These are phyloP conservation scores for Eleginops maclovinus DNA, from an alignment of 2,113 vertebrate species.

Conservation along the genomic window DNA sequence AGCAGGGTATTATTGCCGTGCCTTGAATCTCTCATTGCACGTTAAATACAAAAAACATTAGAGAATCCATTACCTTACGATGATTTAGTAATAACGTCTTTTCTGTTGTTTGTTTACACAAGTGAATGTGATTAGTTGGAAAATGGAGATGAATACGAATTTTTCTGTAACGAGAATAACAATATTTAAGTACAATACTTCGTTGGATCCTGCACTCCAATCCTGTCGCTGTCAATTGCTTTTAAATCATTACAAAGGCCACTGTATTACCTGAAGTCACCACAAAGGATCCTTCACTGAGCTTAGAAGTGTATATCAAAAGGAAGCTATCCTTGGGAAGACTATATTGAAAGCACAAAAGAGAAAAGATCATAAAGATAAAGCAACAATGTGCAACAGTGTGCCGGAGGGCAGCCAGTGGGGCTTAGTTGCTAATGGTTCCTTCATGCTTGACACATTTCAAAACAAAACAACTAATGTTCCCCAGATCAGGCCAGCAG, in stretches of 20 bases:
- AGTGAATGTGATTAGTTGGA: constrained; percentile 40
- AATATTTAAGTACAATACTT: constrained; percentile 34
- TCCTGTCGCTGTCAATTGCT: constrained; percentile 27
- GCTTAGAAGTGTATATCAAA: constrained; percentile 63
- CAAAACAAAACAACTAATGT: constrained; percentile 77
- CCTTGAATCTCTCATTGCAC: constrained; percentile 63
- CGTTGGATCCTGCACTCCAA: neutral
- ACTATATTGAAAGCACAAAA: constrained; percentile 60
- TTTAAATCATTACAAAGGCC: constrained; percentile 45
- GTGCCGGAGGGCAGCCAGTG: constrained; percentile 69
- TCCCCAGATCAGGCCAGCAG: constrained; percentile 73
- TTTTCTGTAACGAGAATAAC: constrained; percentile 17
- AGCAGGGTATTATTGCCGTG: constrained; percentile 41
- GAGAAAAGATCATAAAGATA: constrained; percentile 67
- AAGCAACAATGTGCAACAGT: constrained; percentile 53
- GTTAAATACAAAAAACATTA: constrained; percentile 70
- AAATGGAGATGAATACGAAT: constrained; percentile 35
- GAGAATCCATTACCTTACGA: constrained; percentile 14
- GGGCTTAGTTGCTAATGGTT: constrained; percentile 64
- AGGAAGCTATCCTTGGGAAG: constrained; percentile 51
- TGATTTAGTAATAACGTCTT: constrained; percentile 43
- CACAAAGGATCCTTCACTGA: constrained; percentile 32
- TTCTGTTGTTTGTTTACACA: constrained; percentile 30
- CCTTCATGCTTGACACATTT: constrained; percentile 77
- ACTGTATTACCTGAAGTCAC: constrained; percentile 42